Evolutionary conservation across 2,797 vertebrate genomes (phyloP), one percentile per base, ranked within the genome.

Genomic region (Staurois parvus): DNA sequence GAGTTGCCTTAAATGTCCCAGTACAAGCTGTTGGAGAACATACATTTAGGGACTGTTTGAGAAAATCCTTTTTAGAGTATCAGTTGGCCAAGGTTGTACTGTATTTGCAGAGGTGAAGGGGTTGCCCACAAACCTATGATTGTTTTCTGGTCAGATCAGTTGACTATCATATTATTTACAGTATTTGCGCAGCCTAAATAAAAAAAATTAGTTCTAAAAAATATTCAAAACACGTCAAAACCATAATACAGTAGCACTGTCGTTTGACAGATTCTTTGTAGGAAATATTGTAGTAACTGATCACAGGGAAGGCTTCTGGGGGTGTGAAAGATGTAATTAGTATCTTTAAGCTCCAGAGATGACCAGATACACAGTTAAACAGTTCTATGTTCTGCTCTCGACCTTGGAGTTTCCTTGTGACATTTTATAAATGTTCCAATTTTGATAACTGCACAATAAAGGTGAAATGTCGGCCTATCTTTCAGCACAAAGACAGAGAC

Each of bases 391-490:
- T 56, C 83, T 79, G 26, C 56, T 69, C 59, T 74, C 48, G 77
- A 82, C 74, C 79, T 84, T 84, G 59, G 21, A 52, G 84, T 84
- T 86, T 76, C 76, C 30, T 15, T 29, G 26, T 79, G 85, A 83
- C 70, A 87, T 69, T 83, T 83, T 56, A 72, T 48, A 79, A 83
- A 74, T 59, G 81, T 73, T 66, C 70, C 59, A 76, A 59, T 79
- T 86, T 69, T 84, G 69, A 73, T 52, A 85, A 42, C 59, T 7
- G 78, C 28, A 70, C 85, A 83, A 83, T 77, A 48, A 30, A 21
- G 76, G 75, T 75, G 59, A 84, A 83, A 79, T 78, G 68, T 56
- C 80, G n/a, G 30, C 68, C 69, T 40, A 79, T 83, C 56, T 74
- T 79, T 68, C 40, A 45, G 32, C 59, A 5, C 17, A 77, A 34